Evolutionary conservation across 2,888 invertebrate species (phyloP), one percentile per base, ranked within the genome.

Genomic region (Keiferia lycopersicella): DNA sequence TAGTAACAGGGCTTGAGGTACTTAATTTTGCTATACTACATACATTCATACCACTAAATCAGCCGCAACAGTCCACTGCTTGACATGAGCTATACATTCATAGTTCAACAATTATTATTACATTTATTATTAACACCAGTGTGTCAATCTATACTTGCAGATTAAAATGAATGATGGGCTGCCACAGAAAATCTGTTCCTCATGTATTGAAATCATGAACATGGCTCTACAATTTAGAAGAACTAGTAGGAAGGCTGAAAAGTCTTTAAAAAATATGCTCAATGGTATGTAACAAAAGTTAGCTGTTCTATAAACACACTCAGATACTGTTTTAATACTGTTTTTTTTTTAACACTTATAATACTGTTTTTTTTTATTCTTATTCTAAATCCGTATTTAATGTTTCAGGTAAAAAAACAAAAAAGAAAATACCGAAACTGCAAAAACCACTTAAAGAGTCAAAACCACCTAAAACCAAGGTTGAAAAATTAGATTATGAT

Each of bases 121-220:
- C n/a, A n/a, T n/a, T n/a, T n/a, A n/a, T n/a, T n/a, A n/a, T n/a
- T n/a, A n/a, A n/a, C n/a, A n/a, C n/a, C n/a, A n/a, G n/a, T n/a
- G n/a, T n/a, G n/a, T 41, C 41, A 14, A 41, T 41, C 14, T 41
- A 41, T n/a, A 7, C 57, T 78, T 79, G 2, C 74, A 88, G 88
- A 87, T 88, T 12, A 85, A 77, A 75, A 69, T 71, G 56, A 76
- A 87, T 14, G 88, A 88, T 65, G 85, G 87, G 0, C 66, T 88
- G 0, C 84, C 88, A 0, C 88, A 88, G 67, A 82, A 81, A 66
- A 87, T 88, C n/a, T 88, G 88, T 63, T 63, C 72, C 0, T 68
- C 70, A 7, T 88, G 88, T 51, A 63, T 81, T 39, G 75, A 82
- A 11, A 69, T 70, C 0, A 71, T 87, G 66, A 79, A 82, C 48